phyloP scores from a whole-genome alignment of 2,888 invertebrate species.

The Coremacera marginata region DNA sequence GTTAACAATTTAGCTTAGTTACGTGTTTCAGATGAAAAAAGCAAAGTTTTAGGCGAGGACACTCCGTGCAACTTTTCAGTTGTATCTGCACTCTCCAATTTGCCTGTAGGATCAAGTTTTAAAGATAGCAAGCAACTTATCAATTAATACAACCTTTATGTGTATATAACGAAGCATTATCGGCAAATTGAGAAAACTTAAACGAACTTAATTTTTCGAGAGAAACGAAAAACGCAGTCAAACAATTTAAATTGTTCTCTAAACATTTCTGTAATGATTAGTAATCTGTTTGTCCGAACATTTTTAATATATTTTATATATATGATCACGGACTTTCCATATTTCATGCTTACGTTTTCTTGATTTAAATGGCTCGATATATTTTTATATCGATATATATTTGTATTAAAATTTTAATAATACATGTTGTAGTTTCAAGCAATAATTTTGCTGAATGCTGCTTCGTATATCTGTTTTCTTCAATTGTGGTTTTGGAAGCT shows the following conservation, averaged over 20 bases:
- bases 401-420: background rate
- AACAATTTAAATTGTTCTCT: background rate
- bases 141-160: background rate
- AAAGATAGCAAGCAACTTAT: slow-evolving; percentile 16
- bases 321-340: too few relatives aligned
- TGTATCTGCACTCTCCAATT: slow-evolving; percentile 77
- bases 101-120: slow-evolving; percentile 71
- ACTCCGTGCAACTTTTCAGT: slow-evolving; percentile 78
- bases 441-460: slow-evolving; percentile 8
- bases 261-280: background rate
- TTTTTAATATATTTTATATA: too few relatives aligned
- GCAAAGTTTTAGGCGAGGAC: slow-evolving; percentile 76
- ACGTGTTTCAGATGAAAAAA: slow-evolving; percentile 72
- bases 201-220: too few relatives aligned
- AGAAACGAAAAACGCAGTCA: background rate
- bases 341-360: too few relatives aligned
- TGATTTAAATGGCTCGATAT: background rate
- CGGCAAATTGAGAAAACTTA: too few relatives aligned
- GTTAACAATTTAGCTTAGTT: slow-evolving; percentile 62
- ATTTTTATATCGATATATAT: background rate
- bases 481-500: background rate
- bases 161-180: background rate
- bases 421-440: slow-evolving; percentile 17
- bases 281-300: too few relatives aligned
- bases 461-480: background rate